Evolutionary conservation across 2,888 invertebrate species (phyloP), one percentile per base, ranked within the genome.

Genomic region (Dugesia japonica): DNA sequence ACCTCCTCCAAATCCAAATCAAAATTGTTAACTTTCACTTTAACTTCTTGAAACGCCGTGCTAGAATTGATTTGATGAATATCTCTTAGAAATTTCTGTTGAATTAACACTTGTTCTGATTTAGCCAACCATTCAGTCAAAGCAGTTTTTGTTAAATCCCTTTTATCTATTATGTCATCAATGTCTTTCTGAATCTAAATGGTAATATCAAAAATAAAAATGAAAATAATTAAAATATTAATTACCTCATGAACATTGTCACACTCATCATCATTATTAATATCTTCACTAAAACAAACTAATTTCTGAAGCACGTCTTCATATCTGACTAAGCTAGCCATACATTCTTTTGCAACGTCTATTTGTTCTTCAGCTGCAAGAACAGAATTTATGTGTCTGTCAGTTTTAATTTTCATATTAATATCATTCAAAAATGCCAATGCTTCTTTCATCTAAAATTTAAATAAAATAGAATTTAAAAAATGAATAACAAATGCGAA

Each of bases 1-100:
- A 56, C 56, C 23, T 56, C 56, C 17, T 56, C 56, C n/a, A 56
- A 56, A 56, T 56, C 56, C 56, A 56, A n/a, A 56, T 56, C 56
- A 56, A 56, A 56, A 56, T 56, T 56, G 56, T 56, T 56, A n/a
- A 56, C 56, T n/a, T 56, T 56, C n/a, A 56, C 56, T 56, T 56
- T 56, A 4, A 56, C 56, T 23, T 56, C 56, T 23, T 56, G 56
- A 23, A 56, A 56, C n/a, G 56, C 56, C 1, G 56, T 56, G 17
- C 56, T 56, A n/a, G 56, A 56, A 56, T 56, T 56, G 56, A 56
- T 56, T 56, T 56, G 56, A 23, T 56, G 4, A 23, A 56, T 56
- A 20, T 56, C 56, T 56, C 23, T 4, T 7, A 56, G 17, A n/a
- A 4, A 20, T 9, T n/a, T 56, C 17, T 56, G 56, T 56, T 56